Conservation (phyloP, 1,140 invertebrate species). For the Venustaconcha ellipsiformis region DNA sequence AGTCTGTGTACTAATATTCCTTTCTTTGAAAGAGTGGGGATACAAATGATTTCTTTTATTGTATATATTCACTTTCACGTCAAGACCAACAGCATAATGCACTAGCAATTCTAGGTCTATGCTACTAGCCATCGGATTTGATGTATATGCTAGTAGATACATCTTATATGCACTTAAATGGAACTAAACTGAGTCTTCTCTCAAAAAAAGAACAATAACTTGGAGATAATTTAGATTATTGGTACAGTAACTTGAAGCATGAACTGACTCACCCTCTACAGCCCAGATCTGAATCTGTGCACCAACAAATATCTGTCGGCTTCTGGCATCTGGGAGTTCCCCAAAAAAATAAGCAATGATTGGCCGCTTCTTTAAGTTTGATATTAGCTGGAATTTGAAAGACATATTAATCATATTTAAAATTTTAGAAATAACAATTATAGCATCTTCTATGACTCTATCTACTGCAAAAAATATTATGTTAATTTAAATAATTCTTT, state of each 20-base stretch:
- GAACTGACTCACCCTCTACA: conserved; percentile 44
- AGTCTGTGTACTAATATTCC: too few species aligned
- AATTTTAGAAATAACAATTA: too few species aligned
- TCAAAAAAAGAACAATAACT: neutral
- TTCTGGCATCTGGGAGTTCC: conserved; percentile 52
- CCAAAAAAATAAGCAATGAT: conserved; percentile 51
- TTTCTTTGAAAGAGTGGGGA: too few species aligned
- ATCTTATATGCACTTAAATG: too few species aligned
- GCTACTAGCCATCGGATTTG: too few species aligned
- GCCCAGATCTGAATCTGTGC: conserved; percentile 60
- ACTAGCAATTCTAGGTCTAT: too few species aligned
- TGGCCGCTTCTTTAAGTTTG: conserved; percentile 45
- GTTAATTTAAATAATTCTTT: neutral
- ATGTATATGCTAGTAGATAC: too few species aligned
- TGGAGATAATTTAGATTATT: neutral
- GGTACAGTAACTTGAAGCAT: neutral
- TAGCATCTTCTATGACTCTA: neutral
- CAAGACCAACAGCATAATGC: too few species aligned
- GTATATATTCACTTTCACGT: too few species aligned
- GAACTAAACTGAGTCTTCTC: too few species aligned
- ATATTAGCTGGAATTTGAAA: conserved; percentile 35
- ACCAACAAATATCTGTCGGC: conserved; percentile 48
- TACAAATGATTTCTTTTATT: too few species aligned
- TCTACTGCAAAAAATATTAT: neutral
- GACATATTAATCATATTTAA: neutral